Evolutionary conservation across 2,797 vertebrate genomes (phyloP), one percentile per base, ranked within the genome.

Genomic region (Chanos chanos): DNA sequence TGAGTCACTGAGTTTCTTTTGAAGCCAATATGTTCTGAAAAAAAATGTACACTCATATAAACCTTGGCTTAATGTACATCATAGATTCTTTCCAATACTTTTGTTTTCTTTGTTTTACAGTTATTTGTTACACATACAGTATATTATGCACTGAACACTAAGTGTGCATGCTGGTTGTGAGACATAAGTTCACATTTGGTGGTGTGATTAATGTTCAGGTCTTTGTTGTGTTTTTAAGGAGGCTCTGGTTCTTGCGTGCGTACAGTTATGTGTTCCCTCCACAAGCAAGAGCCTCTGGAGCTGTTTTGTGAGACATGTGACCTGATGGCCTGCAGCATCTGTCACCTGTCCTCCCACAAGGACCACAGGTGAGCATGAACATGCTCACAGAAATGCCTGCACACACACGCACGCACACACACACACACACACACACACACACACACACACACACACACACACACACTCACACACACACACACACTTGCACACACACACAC

Each of bases 241-340:
- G 89, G 83, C 64, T 77, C 81, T 10, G 79, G 80, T 77, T 87
- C 81, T 27, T 81, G 87, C 71, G 84, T 83, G 69, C 83, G 81
- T 28, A 70, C 83, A 65, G 76, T 87, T 62, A 84, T 81, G 80
- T 91, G 90, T 84, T 87, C 85, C 58, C 81, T 85, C 71, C 90
- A 91, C 77, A 85, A 87, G 84, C 88, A 89, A 79, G 88, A 91
- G 84, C 85, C 86, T 79, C 86, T 91, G 85, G 88, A 90, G 75
- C 85, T 90, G 75, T 87, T 90, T 81, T 91, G 90, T 71, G 88
- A 91, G 82, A 89, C 88, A 73, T 91, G 90, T 78, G 88, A 90
- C 85, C 87, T 90, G 74, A 83, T 91, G 84, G 87, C 89, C 87
- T 91, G 90, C 65, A 89, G 84, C 86, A 89, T 87, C 87, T 91